Conservation (phyloP, 2,113 vertebrate species). For the Trachemys scripta region DNA sequence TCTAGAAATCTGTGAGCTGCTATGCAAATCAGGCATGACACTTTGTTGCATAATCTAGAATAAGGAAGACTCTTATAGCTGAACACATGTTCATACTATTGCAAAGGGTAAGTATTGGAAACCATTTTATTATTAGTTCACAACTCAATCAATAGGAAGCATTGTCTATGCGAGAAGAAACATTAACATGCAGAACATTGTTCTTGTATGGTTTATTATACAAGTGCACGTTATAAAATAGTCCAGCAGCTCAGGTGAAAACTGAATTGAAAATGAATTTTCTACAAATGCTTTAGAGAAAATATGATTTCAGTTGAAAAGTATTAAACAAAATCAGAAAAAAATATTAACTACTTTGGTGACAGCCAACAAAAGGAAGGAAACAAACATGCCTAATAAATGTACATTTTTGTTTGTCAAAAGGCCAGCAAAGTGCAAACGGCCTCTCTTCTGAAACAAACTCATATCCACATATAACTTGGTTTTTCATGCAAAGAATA, state of each 20-base stretch:
- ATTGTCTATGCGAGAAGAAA: neutral
- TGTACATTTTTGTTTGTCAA: neutral
- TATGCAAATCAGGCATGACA: too few species aligned
- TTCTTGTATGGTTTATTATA: neutral
- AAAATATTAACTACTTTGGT: neutral
- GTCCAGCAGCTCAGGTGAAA: neutral
- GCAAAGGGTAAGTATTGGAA: neutral
- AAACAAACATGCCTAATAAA: slow-evolving; percentile 1
- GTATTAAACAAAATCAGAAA: neutral
- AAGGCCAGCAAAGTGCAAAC: too few species aligned
- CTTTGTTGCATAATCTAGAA: neutral
- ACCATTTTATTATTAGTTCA: neutral
- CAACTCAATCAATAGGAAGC: neutral
- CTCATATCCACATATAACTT: neutral
- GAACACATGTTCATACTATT: neutral
- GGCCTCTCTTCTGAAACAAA: neutral
- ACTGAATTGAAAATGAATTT: neutral
- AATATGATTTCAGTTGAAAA: slow-evolving; percentile 13
- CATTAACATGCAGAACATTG: neutral
- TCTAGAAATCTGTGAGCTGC: too few species aligned
- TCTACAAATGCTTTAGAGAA: slow-evolving; percentile 14
- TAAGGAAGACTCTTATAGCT: neutral
- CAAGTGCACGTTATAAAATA: neutral
- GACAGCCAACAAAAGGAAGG: neutral
- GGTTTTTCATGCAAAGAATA: neutral